Percentiles rank a stretch among this genome's conserved stretches.
Conservation (phyloP, 2,797 vertebrate species). For the Rhinophrynus dorsalis region DNA sequence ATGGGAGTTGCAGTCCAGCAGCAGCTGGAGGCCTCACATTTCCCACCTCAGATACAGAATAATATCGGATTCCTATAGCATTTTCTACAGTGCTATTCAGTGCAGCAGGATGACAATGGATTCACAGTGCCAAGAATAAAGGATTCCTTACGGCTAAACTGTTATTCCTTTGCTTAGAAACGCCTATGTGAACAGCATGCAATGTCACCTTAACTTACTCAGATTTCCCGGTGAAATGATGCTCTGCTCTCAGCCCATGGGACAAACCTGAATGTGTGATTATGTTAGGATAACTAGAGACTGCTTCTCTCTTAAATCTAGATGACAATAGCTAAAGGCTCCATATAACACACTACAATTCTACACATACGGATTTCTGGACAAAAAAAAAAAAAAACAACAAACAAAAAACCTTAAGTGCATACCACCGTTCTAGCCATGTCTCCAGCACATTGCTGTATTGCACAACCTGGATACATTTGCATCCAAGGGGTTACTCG, state of each 20-base stretch:
- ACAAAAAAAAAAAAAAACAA: no score
- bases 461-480: no score
- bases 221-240: background rate
- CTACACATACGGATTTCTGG: no score
- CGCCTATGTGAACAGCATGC: background rate
- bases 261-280: conserved; percentile 5
- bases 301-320: conserved; percentile 7
- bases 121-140: conserved; percentile 51
- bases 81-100: conserved; percentile 50
- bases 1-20: no score
- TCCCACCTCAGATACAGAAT: no score
- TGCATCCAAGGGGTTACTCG: no score
- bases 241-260: conserved; percentile 6
- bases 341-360: background rate
- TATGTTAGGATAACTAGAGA: conserved; percentile 5
- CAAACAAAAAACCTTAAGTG: no score
- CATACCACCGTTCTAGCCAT: no score
- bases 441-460: no score
- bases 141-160: conserved; percentile 28
- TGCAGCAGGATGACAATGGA: conserved; percentile 40
- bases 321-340: conserved; percentile 24
- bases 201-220: conserved; percentile 34
- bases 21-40: no score
- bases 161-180: conserved; percentile 42
- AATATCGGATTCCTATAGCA: conserved; percentile 52